A percentile compares a stretch with the other conserved stretches of the same genome.
phyloP scores from a whole-genome alignment of 2,888 invertebrate species.

The Adela reaumurella region DNA sequence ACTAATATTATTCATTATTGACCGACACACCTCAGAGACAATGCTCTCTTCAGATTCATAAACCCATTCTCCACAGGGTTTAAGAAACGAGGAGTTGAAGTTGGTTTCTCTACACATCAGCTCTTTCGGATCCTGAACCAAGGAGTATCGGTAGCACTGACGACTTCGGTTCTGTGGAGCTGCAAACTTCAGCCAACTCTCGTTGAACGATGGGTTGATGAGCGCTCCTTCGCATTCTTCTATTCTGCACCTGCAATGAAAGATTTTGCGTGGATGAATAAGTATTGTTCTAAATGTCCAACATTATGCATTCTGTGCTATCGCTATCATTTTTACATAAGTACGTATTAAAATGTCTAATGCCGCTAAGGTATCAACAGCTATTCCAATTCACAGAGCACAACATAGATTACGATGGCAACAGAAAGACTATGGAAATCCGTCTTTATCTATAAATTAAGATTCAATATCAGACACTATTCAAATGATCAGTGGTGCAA shows the following conservation, averaged over 20 bases:
- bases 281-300: no score
- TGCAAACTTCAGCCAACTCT: not conserved
- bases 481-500: no score
- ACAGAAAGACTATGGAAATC: no score
- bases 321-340: no score
- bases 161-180: not conserved
- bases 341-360: no score
- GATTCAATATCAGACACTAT: no score
- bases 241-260: constrained; percentile 4
- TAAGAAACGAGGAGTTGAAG: not conserved
- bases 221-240: not conserved
- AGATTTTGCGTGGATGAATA: not conserved
- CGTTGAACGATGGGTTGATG: not conserved
- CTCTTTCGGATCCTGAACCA: not conserved
- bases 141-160: not conserved
- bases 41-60: constrained; percentile 22
- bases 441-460: no score
- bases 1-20: no score
- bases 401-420: no score
- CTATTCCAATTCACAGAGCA: no score
- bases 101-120: not conserved
- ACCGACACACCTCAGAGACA: constrained; percentile 27
- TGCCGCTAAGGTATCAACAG: no score
- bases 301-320: no score
- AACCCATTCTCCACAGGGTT: constrained; percentile 18